phyloP scores from a whole-genome alignment of 2,113 vertebrate species.

The Hoplias malabaricus region DNA sequence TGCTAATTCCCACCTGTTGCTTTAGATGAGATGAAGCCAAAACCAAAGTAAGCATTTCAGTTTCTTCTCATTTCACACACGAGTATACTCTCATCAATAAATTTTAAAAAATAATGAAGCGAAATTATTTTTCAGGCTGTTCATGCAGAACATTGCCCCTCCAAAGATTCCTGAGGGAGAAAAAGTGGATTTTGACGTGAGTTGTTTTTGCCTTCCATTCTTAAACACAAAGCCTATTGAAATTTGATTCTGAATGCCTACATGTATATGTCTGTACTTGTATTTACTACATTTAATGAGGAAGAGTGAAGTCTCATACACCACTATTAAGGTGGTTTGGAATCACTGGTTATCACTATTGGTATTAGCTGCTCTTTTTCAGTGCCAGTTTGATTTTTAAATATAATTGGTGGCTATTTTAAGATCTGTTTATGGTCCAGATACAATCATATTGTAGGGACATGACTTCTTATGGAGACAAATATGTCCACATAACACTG shows the following conservation, averaged over 20 bases:
- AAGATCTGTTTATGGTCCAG: no score
- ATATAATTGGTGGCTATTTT: no score
- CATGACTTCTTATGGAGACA: no score
- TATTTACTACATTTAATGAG: no score
- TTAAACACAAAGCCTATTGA: no score
- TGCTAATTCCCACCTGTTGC: constrained; percentile 12
- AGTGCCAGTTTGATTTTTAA: no score
- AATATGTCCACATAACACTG: no score
- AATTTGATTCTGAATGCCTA: neutral
- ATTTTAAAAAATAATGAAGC: neutral
- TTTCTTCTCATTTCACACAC: neutral
- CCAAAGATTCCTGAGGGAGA: constrained; percentile 75
- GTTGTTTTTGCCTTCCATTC: constrained; percentile 31
- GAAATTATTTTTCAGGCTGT: constrained; percentile 37
- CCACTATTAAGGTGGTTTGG: no score
- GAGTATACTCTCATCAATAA: neutral
- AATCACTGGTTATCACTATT: no score
- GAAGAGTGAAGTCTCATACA: no score
- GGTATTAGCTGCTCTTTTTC: no score
- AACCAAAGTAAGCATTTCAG: constrained; percentile 67
- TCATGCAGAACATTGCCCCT: constrained; percentile 60
- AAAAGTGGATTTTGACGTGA: constrained; percentile 75
- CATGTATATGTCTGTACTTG: neutral
- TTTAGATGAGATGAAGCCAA: constrained; percentile 68
- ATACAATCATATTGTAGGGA: no score